Base-by-base conservation (phyloP, 2,888 invertebrate species). In the Heliconius sara region DNA sequence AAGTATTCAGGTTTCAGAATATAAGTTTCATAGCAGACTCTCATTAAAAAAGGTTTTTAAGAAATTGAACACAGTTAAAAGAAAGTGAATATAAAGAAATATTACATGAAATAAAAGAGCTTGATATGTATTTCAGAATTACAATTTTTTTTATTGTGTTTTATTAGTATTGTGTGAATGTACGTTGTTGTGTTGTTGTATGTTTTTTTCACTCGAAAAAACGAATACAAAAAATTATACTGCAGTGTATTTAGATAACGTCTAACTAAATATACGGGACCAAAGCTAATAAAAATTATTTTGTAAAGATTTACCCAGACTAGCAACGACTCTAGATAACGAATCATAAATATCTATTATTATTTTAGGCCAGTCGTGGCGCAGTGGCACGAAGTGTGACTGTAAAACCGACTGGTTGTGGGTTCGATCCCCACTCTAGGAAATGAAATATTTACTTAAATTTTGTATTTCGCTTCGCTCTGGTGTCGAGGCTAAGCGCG, bases 1-100 rank as follows among this genome's bases (percentile, higher is more conserved):
- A 60, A 60, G 34, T 60, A 60, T 73, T 73, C 60, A 73, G 57
- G 60, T 73, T 73, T 60, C 73, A 73, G 34, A 73, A 60, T 60
- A 73, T 57, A 60, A 60, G 25, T 60, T 73, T 73, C 60, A 16
- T n/a, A 7, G 60, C 22, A 39, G n/a, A 73, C 73, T 73, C 39
- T 73, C 60, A 39, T 60, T 60, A 39, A 60, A 60, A 65, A 73
- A 73, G 60, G 16, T 39, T 73, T 73, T n/a, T 60, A 73, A 73
- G 73, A 73, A 60, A 73, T 73, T 73, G 57, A 60, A 73, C 34
- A 34, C 34, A 16, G n/a, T 22, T 57, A 34, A 60, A 73, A 60
- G 30, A 73, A 60, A 57, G n/a, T n/a, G 57, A 73, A 73, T 57
- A 34, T 30, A 73, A 60, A 73, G 72, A 70, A 70, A 70, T 47